phyloP scores from a whole-genome alignment of 2,888 invertebrate genomes.

The Piscicola geometra region DNA sequence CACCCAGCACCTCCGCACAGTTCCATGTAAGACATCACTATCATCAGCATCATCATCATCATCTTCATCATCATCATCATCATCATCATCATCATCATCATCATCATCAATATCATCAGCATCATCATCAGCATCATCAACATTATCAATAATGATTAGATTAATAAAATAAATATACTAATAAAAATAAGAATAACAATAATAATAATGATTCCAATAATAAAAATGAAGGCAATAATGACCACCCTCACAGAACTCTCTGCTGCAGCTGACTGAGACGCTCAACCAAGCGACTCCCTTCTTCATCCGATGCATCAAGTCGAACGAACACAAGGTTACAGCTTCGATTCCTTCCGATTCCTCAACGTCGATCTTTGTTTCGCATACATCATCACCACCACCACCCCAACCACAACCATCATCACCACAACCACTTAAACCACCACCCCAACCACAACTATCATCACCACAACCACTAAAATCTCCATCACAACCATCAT shows the following conservation, averaged over 20 bases:
- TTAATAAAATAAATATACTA: neutral
- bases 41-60: too few relatives aligned
- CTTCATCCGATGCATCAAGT: slow-evolving; percentile 87
- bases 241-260: slow-evolving; percentile 68
- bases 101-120: too few relatives aligned
- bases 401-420: too few relatives aligned
- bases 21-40: slow-evolving; percentile 62
- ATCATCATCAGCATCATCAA: neutral
- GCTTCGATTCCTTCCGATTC: too few relatives aligned
- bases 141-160: neutral
- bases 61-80: neutral
- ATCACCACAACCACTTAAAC: too few relatives aligned
- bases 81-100: neutral
- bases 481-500: too few relatives aligned
- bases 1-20: slow-evolving; percentile 87
- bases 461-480: too few relatives aligned
- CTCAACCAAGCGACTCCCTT: slow-evolving; percentile 81
- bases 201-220: too few relatives aligned
- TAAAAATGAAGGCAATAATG: neutral
- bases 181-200: too few relatives aligned
- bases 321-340: slow-evolving; percentile 82
- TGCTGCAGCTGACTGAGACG: slow-evolving; percentile 86
- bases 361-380: too few relatives aligned
- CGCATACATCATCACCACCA: too few relatives aligned
- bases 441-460: too few relatives aligned